Evolutionary conservation across 2,797 vertebrate species (phyloP).

Genomic region (Sebastes steindachneri): DNA sequence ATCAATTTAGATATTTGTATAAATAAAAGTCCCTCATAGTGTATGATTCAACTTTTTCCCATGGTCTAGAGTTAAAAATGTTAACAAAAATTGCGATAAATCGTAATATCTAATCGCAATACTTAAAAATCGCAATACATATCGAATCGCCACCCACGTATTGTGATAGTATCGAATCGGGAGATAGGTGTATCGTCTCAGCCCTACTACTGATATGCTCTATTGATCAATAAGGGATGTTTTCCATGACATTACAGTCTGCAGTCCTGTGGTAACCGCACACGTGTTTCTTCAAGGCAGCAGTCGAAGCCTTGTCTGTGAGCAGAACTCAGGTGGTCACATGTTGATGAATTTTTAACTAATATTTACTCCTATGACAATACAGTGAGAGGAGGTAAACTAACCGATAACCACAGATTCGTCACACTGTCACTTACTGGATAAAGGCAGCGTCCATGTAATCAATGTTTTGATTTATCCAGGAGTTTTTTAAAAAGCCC

Average conservation of each 20-base stretch:
- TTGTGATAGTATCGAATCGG: too few relatives aligned
- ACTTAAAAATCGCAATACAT: too few relatives aligned
- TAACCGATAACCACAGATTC: not conserved
- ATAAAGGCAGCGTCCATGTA: conserved; percentile 4
- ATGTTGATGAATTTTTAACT: conserved; percentile 10
- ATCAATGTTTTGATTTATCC: conserved; percentile 20
- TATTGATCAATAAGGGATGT: not conserved
- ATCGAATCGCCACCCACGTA: too few relatives aligned
- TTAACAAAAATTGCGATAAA: too few relatives aligned
- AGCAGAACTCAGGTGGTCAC: not conserved
- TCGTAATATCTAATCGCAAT: too few relatives aligned
- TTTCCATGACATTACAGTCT: not conserved
- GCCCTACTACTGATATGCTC: not conserved
- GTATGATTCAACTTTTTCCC: too few relatives aligned
- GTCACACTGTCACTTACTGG: not conserved
- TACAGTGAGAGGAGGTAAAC: conserved; percentile 4
- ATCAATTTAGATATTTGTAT: too few relatives aligned
- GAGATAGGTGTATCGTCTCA: too few relatives aligned
- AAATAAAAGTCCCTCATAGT: too few relatives aligned
- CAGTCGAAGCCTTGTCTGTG: not conserved
- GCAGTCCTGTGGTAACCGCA: not conserved
- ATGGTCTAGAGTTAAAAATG: too few relatives aligned
- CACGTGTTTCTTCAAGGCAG: not conserved
- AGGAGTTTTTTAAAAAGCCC: conserved; percentile 21
- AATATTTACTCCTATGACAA: conserved; percentile 22